phyloP scores from a whole-genome alignment of 1,140 invertebrate genomes.

The Lamellibrachia luymesi region DNA sequence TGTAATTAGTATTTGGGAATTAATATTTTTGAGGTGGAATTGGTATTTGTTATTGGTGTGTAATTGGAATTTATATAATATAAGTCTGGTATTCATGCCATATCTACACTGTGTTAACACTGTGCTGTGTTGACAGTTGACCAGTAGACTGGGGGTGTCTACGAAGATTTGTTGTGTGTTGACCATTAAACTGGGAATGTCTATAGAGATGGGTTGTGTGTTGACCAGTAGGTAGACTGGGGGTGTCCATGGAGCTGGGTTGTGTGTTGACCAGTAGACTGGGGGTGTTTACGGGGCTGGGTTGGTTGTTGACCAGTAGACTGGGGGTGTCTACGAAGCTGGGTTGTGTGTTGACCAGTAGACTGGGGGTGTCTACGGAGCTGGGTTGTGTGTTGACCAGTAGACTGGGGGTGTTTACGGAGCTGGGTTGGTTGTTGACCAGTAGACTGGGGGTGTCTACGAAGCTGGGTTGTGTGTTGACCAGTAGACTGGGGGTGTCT shows the following conservation, averaged over 20 bases:
- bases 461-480: slow-evolving; percentile 2
- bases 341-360: slow-evolving; percentile 16
- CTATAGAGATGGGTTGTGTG: too few relatives aligned
- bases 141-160: slow-evolving; percentile 18
- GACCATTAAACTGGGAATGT: neutral
- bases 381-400: slow-evolving; percentile 20
- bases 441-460: neutral
- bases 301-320: neutral
- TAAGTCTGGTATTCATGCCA: slow-evolving; percentile 26
- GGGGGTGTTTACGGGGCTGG: too few relatives aligned
- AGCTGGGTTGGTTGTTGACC: too few relatives aligned
- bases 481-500: slow-evolving; percentile 18
- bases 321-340: neutral
- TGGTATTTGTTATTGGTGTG: too few relatives aligned
- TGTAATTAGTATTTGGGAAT: neutral
- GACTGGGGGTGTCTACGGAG: neutral
- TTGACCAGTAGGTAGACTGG: neutral
- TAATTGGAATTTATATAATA: neutral
- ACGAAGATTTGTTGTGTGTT: slow-evolving; percentile 30
- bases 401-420: too few relatives aligned
- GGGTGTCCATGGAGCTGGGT: too few relatives aligned
- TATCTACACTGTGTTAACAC: slow-evolving; percentile 21
- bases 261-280: too few relatives aligned
- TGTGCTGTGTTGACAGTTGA: slow-evolving; percentile 20
- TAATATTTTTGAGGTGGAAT: too few relatives aligned